These are phyloP conservation scores for Danionella cerebrum DNA, from an alignment of 2,113 vertebrate species.

Conservation along the genomic window DNA sequence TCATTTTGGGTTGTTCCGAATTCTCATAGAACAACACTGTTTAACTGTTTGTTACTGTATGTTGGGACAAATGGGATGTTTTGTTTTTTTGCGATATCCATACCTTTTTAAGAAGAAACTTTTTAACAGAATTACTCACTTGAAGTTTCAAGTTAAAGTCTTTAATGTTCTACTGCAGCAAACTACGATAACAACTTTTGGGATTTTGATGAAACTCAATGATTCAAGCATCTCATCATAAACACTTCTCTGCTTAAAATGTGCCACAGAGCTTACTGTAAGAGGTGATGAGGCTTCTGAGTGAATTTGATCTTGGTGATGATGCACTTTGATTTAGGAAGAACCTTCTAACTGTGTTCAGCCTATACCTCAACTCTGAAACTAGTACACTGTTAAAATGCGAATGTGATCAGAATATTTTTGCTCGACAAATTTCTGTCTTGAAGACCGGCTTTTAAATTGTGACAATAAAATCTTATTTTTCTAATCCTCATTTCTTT, in stretches of 20 bases:
- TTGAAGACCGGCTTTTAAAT: conserved; percentile 55
- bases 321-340: conserved; percentile 39
- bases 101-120: no score
- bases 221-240: no score
- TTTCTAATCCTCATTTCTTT: conserved; percentile 71
- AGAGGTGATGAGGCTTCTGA: conserved; percentile 7
- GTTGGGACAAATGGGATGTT: no score
- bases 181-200: no score
- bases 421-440: conserved; percentile 70
- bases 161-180: no score
- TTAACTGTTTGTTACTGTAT: no score
- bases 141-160: no score
- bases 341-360: conserved; percentile 40
- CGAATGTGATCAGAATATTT: conserved; percentile 55
- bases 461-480: conserved; percentile 98
- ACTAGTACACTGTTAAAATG: conserved; percentile 44
- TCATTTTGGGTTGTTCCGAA: no score
- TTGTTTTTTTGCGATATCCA: no score
- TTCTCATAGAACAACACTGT: no score
- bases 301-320: conserved; percentile 15
- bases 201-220: no score
- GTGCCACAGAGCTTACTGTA: neutral
- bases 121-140: no score
- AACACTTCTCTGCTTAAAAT: neutral
- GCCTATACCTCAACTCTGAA: conserved; percentile 45